Evolutionary conservation across 2,888 invertebrate genomes (phyloP).

Genomic region (Nomada goodeniana): DNA sequence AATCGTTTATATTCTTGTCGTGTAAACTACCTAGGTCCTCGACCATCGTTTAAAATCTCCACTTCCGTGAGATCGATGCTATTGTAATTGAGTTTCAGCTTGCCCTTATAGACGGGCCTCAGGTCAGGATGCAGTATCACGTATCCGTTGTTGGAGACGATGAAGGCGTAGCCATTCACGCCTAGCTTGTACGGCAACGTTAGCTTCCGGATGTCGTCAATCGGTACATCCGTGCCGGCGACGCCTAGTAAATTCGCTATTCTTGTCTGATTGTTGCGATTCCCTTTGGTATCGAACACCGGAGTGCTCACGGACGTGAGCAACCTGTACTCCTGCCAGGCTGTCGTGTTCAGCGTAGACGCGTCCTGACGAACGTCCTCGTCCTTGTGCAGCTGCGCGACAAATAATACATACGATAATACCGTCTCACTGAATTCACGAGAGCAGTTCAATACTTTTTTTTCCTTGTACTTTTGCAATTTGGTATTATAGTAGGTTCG

Average conservation of each 20-base stretch:
- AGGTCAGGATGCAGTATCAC: conserved; percentile 97
- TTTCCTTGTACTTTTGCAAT: not conserved
- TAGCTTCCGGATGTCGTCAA: conserved; percentile 95
- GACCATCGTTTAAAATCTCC: conserved; percentile 92
- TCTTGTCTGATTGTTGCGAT: conserved; percentile 86
- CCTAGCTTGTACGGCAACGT: conserved; percentile 97
- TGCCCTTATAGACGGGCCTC: conserved; percentile 90
- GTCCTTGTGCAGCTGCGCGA: conserved; percentile 68
- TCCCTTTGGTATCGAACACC: conserved; percentile 92
- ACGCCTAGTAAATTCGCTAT: conserved; percentile 95
- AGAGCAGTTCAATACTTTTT: not conserved
- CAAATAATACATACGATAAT: not conserved
- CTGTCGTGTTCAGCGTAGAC: conserved; percentile 70
- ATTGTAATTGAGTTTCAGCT: conserved; percentile 96
- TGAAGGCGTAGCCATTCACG: conserved; percentile 98
- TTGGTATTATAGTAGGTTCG: not conserved
- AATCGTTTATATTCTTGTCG: no score
- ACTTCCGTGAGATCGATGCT: conserved; percentile 98
- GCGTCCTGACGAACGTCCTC: conserved; percentile 73
- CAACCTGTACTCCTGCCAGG: conserved; percentile 87
- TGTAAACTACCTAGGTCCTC: conserved; percentile 87
- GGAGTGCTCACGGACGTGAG: conserved; percentile 97
- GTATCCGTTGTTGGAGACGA: conserved; percentile 98
- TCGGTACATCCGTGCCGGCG: conserved; percentile 97
- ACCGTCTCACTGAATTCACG: not conserved